Evolutionary conservation across 2,888 invertebrate species (phyloP), one percentile per base, ranked within the genome.

Genomic region (Drosophila putrida): DNA sequence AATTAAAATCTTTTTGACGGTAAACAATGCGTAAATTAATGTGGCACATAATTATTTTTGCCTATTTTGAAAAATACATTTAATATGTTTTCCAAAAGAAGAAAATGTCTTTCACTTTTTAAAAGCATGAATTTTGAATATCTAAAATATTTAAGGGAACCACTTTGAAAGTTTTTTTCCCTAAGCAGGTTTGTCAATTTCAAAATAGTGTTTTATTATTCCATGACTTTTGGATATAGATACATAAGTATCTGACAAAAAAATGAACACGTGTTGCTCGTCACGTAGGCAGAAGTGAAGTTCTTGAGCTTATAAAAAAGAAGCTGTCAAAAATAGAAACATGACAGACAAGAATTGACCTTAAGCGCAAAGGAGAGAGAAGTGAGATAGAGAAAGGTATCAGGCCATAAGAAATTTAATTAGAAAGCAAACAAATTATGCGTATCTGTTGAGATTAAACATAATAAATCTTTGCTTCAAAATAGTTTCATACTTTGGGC

Each of bases 391-490:
- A 20, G 47, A 6, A 25, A 49, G 38, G 49, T 65, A 46, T 64
- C 35, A 38, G 41, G 44, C 63, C 41, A 60, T 53, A 72, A 39
- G 25, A 54, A 58, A 61, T 68, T 60, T 28, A 57, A 81, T 76
- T 80, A 67, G 51, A 65, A 57, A 70, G 41, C 57, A 44, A 43
- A 51, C 78, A 67, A 82, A 86, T 82, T 76, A 75, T 70, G 76
- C 74, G 76, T 64, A 81, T 71, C 78, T 74, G 58, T 78, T 76
- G 57, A 70, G 68, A 78, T 71, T 67, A 64, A 76, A 69, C 54
- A 60, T 58, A 78, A 82, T 83, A 73, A 78, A 86, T 86, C 72
- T 78, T 76, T 54, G 67, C 43, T 71, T 71, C 53, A 72, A 58
- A 62, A 44, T 55, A 59, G 67, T 46, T 47, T 49, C 53, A 55